Evolutionary conservation across 2,888 invertebrate genomes (phyloP), one percentile per base, ranked within the genome.

Genomic region (Brachynemurus nebulosus): DNA sequence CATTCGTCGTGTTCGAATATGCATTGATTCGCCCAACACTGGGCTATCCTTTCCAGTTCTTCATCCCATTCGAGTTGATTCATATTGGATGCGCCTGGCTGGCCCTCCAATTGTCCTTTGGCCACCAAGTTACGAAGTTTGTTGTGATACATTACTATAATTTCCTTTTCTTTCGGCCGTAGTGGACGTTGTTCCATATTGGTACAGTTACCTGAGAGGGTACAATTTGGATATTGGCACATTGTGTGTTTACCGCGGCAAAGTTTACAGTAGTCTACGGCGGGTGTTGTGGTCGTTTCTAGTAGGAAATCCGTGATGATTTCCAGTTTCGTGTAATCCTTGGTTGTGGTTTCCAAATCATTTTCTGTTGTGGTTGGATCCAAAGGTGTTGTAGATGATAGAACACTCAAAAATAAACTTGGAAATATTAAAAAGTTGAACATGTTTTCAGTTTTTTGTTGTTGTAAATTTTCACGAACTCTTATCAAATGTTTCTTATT

Each of bases 61-160:
- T 63, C 62, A 45, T 70, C 70, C 70, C 70, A 70, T 48, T 68
- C 69, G 63, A 70, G 61, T 52, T 70, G 68, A 6, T 68, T 63
- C 70, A 70, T 70, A 49, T 70, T 69, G 2, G 65, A 57, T 2
- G 70, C 70, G 2, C 67, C 61, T 2, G 70, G 70, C 51, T 70
- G 70, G 1, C 67, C 68, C 0, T 67, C 61, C 48, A 69, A 66
- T 20, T 67, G 53, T 1, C 69, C 70, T 63, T 66, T 61, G 1
- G 70, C 70, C 34, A 70, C 63, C 47, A 65, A 65, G 49, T 70
- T 68, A 42, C 70, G 59, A 41, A 69, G 63, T 30, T 67, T 59
- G 52, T 70, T 70, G 48, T 70, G 69, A 3, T 23, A 14, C 5
- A 23, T 23, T 4, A 39, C 21, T 11, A 39, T 39, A 2, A 39